Evolutionary conservation across 2,888 invertebrate species (phyloP).

Genomic region (Erebia palarica): DNA sequence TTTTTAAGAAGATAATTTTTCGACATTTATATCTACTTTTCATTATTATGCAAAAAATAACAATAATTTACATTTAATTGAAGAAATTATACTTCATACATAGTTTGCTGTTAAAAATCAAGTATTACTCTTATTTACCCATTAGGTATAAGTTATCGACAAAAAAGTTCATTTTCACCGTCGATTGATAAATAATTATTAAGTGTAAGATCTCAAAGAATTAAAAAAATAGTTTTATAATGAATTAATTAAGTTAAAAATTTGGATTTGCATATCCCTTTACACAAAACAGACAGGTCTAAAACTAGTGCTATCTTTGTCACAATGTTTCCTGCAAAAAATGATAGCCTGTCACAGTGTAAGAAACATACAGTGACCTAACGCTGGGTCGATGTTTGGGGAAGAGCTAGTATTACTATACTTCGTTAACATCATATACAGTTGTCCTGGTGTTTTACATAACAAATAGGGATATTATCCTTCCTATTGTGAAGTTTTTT

Average conservation of each 20-base stretch:
- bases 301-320: background rate
- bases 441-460: too few species aligned
- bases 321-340: background rate
- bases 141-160: background rate
- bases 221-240: conserved; percentile 8
- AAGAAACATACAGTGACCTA: background rate
- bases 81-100: too few species aligned
- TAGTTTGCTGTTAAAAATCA: background rate
- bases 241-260: background rate
- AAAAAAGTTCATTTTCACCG: background rate
- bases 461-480: too few species aligned
- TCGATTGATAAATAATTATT: conserved; percentile 9
- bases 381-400: too few species aligned
- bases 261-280: background rate
- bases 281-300: background rate
- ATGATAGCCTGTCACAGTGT: background rate
- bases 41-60: too few species aligned
- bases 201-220: conserved; percentile 5
- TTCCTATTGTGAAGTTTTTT: too few species aligned
- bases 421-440: too few species aligned
- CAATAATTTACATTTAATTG: too few species aligned
- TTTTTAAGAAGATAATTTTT: too few species aligned
- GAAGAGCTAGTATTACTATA: too few species aligned
- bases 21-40: too few species aligned
- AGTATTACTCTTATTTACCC: background rate